Conservation (phyloP, 1,140 invertebrate species). For the Tetramorium parvispinum region DNA sequence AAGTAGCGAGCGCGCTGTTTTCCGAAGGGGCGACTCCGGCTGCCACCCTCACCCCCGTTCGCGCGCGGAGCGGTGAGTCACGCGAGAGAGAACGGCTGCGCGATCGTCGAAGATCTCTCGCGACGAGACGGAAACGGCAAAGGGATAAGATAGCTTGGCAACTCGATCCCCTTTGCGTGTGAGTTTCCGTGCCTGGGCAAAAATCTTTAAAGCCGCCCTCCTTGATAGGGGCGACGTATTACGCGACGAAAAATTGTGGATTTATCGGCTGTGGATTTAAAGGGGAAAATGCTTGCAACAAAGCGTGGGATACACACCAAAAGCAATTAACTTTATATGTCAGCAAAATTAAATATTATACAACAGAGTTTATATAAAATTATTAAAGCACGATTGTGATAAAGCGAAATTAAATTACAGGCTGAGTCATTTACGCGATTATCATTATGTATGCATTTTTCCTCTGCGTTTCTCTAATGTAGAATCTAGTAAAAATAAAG, state of each 20-base stretch:
- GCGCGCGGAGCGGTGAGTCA: constrained; percentile 59
- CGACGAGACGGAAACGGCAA: constrained; percentile 60
- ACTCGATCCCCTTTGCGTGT: constrained; percentile 52
- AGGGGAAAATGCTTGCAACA: not conserved
- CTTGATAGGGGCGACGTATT: constrained; percentile 12
- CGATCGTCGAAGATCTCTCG: constrained; percentile 47
- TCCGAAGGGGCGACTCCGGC: constrained; percentile 56
- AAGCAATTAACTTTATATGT: constrained; percentile 22
- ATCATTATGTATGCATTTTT: not conserved
- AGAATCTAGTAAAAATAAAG: not conserved
- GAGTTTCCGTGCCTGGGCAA: constrained; percentile 32
- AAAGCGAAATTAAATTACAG: constrained; percentile 18
- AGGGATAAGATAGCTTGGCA: constrained; percentile 59
- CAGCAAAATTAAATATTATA: not conserved
- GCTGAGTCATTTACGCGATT: not conserved
- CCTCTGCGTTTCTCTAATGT: not conserved
- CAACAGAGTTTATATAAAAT: not conserved
- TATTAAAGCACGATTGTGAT: not conserved
- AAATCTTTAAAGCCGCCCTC: constrained; percentile 42
- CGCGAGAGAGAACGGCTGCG: constrained; percentile 63
- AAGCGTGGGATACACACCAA: not conserved
- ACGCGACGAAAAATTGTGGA: constrained; percentile 18
- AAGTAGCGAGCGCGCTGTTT: constrained; percentile 62
- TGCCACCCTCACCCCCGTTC: constrained; percentile 17
- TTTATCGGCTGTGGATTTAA: not conserved